These are phyloP conservation scores for Synaphobranchus kaupii DNA, from an alignment of 2,797 vertebrate species.

Conservation along the genomic window DNA sequence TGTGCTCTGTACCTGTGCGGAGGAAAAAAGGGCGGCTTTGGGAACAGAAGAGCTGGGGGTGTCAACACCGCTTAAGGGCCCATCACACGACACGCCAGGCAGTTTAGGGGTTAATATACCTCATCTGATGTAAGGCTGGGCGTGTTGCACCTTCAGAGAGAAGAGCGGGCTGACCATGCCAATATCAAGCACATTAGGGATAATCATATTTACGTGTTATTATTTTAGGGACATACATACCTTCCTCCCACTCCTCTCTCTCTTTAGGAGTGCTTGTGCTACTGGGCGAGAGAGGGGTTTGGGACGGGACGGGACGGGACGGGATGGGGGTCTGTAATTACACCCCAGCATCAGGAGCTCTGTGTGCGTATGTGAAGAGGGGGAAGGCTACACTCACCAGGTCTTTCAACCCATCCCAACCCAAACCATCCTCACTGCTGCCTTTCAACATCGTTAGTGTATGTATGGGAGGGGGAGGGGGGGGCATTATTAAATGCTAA, in stretches of 20 bases:
- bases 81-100: slow-evolving; percentile 46
- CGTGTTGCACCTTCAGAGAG: background rate
- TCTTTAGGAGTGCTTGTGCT: slow-evolving; percentile 18
- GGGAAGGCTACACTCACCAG: slow-evolving; percentile 29
- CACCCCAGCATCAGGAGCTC: slow-evolving; percentile 22
- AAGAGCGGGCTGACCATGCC: background rate
- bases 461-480: no score
- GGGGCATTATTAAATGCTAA: slow-evolving; percentile 15
- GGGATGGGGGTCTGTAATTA: slow-evolving; percentile 33
- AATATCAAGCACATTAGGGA: background rate
- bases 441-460: background rate
- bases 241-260: background rate
- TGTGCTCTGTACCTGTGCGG: slow-evolving; percentile 32
- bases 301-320: background rate
- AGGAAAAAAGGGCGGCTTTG: slow-evolving; percentile 26
- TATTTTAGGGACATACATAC: background rate
- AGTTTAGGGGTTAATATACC: slow-evolving; percentile 42
- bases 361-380: slow-evolving; percentile 2
- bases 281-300: background rate
- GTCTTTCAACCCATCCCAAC: slow-evolving; percentile 46
- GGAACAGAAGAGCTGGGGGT: slow-evolving; percentile 47
- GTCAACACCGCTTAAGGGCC: slow-evolving; percentile 43
- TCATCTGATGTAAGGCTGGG: slow-evolving; percentile 41
- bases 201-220: background rate
- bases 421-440: slow-evolving; percentile 41